phyloP scores from a whole-genome alignment of 92 coral and sea anemone species.

The Epizoanthus scotinus region DNA sequence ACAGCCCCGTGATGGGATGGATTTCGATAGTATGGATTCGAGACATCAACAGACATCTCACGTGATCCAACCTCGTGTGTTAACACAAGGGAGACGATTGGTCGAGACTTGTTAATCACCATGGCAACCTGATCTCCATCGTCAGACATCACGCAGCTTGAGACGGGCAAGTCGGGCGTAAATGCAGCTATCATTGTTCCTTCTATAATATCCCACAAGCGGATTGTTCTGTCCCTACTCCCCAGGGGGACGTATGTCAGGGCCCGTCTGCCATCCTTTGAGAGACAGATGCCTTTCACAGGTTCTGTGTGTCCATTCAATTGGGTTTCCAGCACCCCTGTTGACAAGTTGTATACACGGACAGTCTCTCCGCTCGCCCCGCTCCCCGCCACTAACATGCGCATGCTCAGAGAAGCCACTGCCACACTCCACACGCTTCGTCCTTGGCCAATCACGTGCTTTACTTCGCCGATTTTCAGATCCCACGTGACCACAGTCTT shows the following conservation, averaged over 20 bases:
- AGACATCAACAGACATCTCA: conserved; percentile 96
- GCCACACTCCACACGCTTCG: conserved; percentile 88
- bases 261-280: conserved; percentile 84
- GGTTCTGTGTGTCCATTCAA: conserved; percentile 90
- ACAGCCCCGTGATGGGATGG: conserved; percentile 98
- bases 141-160: conserved; percentile 93
- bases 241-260: conserved; percentile 82
- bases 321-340: conserved; percentile 76
- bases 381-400: conserved; percentile 82
- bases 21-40: conserved; percentile 87
- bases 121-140: conserved; percentile 96
- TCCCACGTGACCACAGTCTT: conserved; percentile 95
- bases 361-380: conserved; percentile 76
- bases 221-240: conserved; percentile 82
- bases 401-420: conserved; percentile 86
- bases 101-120: conserved; percentile 96
- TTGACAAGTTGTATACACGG: conserved; percentile 82
- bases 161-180: conserved; percentile 96
- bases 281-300: conserved; percentile 80
- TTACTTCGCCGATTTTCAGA: conserved; percentile 85
- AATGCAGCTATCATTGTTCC: conserved; percentile 86
- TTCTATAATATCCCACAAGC: conserved; percentile 83
- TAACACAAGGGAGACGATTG: conserved; percentile 89
- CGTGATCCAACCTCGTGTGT: conserved; percentile 86
- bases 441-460: conserved; percentile 89